Conservation (phyloP, 2,113 vertebrate species). For the Pteronura brasiliensis region DNA sequence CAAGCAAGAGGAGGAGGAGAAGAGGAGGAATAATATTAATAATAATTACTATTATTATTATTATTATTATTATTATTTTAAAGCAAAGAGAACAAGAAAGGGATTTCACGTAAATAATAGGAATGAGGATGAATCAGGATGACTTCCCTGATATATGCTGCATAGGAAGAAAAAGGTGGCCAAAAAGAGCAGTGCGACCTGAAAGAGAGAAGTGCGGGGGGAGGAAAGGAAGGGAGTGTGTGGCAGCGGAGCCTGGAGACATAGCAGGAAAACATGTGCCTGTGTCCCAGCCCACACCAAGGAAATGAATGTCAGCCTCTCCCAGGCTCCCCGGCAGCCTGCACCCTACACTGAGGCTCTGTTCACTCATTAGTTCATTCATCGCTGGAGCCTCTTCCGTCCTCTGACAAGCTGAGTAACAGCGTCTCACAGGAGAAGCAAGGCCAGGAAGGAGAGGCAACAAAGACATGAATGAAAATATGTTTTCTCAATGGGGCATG, state of each 20-base stretch:
- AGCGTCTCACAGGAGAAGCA: slow-evolving; percentile 43
- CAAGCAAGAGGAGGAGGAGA: too few species aligned
- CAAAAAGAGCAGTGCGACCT: slow-evolving; percentile 1
- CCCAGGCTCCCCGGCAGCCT: background rate
- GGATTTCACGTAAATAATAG: background rate
- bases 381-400: slow-evolving; percentile 26
- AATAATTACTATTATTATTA: too few species aligned
- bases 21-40: too few species aligned
- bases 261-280: slow-evolving; percentile 5
- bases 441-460: slow-evolving; percentile 25
- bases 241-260: background rate
- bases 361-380: slow-evolving; percentile 63
- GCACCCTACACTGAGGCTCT: background rate
- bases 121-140: background rate
- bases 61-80: background rate
- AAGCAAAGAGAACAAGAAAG: background rate
- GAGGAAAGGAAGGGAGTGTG: background rate
- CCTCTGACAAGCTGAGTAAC: slow-evolving; percentile 14
- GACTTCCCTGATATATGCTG: background rate
- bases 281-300: background rate
- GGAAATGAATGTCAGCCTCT: slow-evolving; percentile 34
- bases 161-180: slow-evolving; percentile 47
- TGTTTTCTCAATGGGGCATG: slow-evolving; percentile 52
- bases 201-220: slow-evolving; percentile 16
- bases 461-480: slow-evolving; percentile 21